Conservation (phyloP, 2,888 invertebrate species). For the Tanypteryx hageni region DNA sequence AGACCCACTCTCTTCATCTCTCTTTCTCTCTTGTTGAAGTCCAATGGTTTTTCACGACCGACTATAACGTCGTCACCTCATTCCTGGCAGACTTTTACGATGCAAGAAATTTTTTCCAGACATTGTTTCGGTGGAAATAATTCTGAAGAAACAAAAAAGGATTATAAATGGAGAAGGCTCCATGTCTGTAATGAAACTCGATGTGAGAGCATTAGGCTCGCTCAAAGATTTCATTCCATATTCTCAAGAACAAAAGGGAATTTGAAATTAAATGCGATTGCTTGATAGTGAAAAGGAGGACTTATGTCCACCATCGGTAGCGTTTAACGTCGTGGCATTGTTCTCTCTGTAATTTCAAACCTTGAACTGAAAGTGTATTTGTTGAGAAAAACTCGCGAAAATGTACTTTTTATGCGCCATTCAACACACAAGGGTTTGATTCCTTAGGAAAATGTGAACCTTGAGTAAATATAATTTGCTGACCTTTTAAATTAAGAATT, state of each 20-base stretch:
- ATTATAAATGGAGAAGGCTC: not conserved
- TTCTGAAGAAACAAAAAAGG: not conserved
- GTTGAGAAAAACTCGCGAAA: too few species aligned
- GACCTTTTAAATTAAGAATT: too few species aligned
- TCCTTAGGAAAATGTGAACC: too few species aligned
- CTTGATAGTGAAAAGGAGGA: not conserved
- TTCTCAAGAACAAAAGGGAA: not conserved
- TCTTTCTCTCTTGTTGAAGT: not conserved
- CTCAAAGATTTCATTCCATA: not conserved
- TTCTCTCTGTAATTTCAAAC: not conserved
- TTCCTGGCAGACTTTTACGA: constrained; percentile 5
- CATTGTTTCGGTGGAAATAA: constrained; percentile 28
- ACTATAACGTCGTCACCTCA: not conserved
- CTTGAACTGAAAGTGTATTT: too few species aligned
- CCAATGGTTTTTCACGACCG: not conserved
- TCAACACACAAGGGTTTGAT: not conserved
- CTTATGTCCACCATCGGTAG: not conserved
- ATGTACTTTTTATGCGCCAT: too few species aligned
- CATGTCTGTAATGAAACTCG: constrained; percentile 1
- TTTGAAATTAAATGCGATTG: not conserved
- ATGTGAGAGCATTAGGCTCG: not conserved
- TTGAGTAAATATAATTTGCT: too few species aligned
- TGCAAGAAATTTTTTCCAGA: not conserved
- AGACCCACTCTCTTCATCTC: too few species aligned
- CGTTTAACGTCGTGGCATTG: not conserved